Evolutionary conservation across 2,113 vertebrate species (phyloP), one percentile per base, ranked within the genome.

Genomic region (Istiophorus platypterus): DNA sequence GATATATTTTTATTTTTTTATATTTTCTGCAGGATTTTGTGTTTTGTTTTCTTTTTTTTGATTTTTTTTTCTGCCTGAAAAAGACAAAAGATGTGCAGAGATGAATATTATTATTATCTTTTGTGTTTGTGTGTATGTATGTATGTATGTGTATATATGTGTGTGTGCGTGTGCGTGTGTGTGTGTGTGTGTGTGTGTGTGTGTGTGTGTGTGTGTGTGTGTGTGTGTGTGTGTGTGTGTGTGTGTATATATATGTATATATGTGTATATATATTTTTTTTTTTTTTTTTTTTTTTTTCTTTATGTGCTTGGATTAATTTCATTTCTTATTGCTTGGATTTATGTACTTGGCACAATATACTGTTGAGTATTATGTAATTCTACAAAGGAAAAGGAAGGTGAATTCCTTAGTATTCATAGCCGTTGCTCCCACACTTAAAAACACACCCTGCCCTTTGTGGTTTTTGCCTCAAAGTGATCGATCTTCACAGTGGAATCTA

Each of bases 401-500:
- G 11, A 24, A 74, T 45, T 54, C 18, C 75, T 66, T 7, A 17
- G 76, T 68, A 37, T 58, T 83, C 39, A 62, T 39, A 64, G 70
- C 65, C 68, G 65, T 80, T 78, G 47, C 79, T 74, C 49, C 66
- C 31, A 62, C 0, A 1, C 11, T 52, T 58, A 26, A 39, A 49
- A 72, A 69, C 81, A 72, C 78, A 49, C 59, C 70, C 68, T 73
- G 42, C 54, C 71, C 14, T 76, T 51, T 72, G 41, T 59, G 76
- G 69, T 64, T 74, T 85, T 75, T 78, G 24, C 82, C 78, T 68
- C n/a, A 80, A 62, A 68, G 41, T 4, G 8, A 89, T 91, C 45
- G 71, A 92, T 91, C 80, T 24, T 58, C 17, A 56, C 78, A 27
- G 76, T 64, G 78, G 84, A 87, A 85, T 86, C 91, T 90, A 86